phyloP scores from a whole-genome alignment of 2,113 vertebrate genomes.

The Calyptomena viridis region DNA sequence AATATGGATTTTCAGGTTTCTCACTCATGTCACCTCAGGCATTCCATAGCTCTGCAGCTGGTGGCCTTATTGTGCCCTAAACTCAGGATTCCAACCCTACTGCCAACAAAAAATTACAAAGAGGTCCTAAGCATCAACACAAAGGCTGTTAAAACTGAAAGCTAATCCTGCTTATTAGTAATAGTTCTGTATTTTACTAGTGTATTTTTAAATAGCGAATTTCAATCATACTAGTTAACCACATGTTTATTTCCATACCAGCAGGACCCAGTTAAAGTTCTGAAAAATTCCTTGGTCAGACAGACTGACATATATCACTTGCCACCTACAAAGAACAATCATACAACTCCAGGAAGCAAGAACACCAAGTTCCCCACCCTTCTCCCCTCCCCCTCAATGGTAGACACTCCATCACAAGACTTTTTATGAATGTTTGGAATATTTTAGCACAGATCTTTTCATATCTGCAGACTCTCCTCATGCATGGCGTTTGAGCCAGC shows the following conservation, averaged over 20 bases:
- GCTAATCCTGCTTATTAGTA: background rate
- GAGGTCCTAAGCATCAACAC: background rate
- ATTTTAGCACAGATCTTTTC: background rate
- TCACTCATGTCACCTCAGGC: background rate
- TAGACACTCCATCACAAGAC: background rate
- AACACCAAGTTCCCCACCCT: background rate
- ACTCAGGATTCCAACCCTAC: background rate
- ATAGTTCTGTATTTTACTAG: background rate
- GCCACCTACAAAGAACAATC: background rate
- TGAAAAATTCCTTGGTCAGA: background rate
- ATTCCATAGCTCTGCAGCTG: background rate
- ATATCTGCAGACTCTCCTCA: background rate
- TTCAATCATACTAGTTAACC: background rate
- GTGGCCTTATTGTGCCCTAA: background rate
- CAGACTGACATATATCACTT: background rate
- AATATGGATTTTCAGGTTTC: background rate
- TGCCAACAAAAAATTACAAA: background rate
- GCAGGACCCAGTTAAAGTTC: background rate
- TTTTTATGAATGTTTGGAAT: background rate
- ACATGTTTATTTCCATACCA: background rate
- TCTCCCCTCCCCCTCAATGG: rapidly evolving
- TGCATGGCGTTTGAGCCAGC: background rate
- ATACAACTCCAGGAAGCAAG: background rate
- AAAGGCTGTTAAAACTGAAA: background rate
- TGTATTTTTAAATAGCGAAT: background rate